Evolutionary conservation across 2,797 vertebrate genomes (phyloP).

Genomic region (Scomberomorus guttatus): DNA sequence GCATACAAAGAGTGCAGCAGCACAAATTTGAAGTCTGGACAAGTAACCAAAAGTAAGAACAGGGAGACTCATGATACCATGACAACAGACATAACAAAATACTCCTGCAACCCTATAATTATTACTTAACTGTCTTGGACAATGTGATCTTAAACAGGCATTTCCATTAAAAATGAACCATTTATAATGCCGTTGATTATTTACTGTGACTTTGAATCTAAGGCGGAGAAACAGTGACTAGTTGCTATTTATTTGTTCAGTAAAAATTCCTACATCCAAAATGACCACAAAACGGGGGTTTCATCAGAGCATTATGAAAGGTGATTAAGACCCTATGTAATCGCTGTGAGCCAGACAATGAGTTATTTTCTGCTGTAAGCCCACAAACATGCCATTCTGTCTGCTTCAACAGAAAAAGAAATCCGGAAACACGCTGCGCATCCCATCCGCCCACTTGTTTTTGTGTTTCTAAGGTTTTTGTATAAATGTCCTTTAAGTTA

Average conservation of each 20-base stretch:
- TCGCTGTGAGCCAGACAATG: not conserved
- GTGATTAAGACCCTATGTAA: not conserved
- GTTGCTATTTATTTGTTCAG: not conserved
- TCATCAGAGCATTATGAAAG: too few relatives aligned
- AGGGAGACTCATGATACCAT: not conserved
- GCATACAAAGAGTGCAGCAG: not conserved
- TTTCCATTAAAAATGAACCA: not conserved
- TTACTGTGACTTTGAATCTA: not conserved
- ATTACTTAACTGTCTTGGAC: not conserved
- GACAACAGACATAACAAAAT: too few relatives aligned
- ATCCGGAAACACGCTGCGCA: not conserved
- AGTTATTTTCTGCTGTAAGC: not conserved
- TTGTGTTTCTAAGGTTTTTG: not conserved
- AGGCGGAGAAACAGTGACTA: not conserved
- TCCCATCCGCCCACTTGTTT: not conserved
- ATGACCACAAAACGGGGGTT: not conserved
- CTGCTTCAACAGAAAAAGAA: not conserved
- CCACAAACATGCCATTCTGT: not conserved
- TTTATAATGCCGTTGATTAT: not conserved
- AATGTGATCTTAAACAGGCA: not conserved
- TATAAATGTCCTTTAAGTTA: constrained; percentile 14
- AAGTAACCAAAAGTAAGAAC: not conserved
- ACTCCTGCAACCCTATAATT: not conserved
- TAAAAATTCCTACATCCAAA: not conserved
- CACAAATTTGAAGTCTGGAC: not conserved